Evolutionary conservation across 2,113 vertebrate genomes (phyloP), one percentile per base, ranked within the genome.

Genomic region (Calypte anna): DNA sequence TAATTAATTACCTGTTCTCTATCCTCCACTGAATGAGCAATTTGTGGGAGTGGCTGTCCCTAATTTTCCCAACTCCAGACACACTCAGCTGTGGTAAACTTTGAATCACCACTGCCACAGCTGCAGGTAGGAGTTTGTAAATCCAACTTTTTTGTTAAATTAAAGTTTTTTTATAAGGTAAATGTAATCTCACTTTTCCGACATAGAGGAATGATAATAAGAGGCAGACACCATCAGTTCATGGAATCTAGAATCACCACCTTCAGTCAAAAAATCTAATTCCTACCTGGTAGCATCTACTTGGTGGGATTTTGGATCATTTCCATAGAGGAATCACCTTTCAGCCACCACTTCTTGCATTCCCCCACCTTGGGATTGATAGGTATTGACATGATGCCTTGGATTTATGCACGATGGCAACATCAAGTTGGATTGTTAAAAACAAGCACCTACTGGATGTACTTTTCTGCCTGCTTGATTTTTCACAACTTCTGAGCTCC

Each of bases 321-420:
- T 92, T 93, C 46, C 78, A 93, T 48, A 23, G 8, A 82, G 23
- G 53, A 87, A 82, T 79, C 54, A 50, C 33, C 55, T 51, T 12
- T 20, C 58, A 84, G n/a, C 58, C 73, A 62, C 53, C 21, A 14
- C 3, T 10, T 50, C 53, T 89, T 68, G 20, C 13, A 21, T 69
- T 91, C 87, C 22, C 19, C 16, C 9, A 54, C 16, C 3, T 51
- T 67, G 75, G 36, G 22, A 50, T 59, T 82, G 54, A 89, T 50
- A 84, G 28, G 18, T 20, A 67, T 9, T 44, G 67, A 58, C 25
- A 38, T 0, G 0, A 54, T 63, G 48, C 25, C 43, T 80, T 40
- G 46, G 74, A 57, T 77, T 79, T 53, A 67, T 66, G 59, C 44
- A 77, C 5, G 4, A 82, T 21, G 43, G 70, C 91, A 82, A 6